These are phyloP conservation scores for Aphis craccivora DNA, from an alignment of 1,140 invertebrate species.

Conservation along the genomic window DNA sequence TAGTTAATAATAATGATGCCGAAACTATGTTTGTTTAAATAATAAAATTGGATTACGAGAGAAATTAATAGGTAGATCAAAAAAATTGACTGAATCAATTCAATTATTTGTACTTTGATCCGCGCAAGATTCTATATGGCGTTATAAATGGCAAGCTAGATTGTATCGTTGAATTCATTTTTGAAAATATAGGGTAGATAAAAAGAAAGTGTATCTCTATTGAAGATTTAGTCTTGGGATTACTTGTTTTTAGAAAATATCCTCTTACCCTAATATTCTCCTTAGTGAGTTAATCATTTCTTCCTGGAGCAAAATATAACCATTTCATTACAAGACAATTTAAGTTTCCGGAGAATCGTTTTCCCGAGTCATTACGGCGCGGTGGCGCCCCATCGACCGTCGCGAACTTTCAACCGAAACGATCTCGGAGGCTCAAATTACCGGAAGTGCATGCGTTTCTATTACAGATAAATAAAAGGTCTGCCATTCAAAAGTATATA, in stretches of 20 bases:
- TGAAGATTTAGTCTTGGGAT: background rate
- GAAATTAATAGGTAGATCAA: background rate
- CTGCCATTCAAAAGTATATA: background rate
- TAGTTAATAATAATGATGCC: background rate
- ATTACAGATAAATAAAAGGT: background rate
- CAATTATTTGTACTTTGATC: background rate
- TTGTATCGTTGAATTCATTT: background rate
- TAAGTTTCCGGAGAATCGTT: conserved; percentile 37
- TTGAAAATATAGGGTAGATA: background rate
- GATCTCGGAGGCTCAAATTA: conserved; percentile 23
- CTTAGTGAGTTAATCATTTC: conserved; percentile 19
- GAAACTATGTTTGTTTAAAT: background rate
- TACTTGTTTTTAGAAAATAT: background rate
- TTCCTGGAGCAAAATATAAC: background rate
- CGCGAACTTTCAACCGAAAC: conserved; percentile 24
- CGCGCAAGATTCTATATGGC: background rate
- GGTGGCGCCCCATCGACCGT: conserved; percentile 13
- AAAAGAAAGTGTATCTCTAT: background rate
- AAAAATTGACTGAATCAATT: background rate
- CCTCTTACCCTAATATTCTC: background rate
- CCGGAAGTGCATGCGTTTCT: conserved; percentile 41
- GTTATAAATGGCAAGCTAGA: background rate
- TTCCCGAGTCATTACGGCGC: conserved; percentile 32
- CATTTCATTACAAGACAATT: conserved; percentile 49
- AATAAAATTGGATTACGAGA: too few species aligned